These are phyloP conservation scores for Scaptomyza montana DNA, from an alignment of 1,140 invertebrate species.

Conservation along the genomic window DNA sequence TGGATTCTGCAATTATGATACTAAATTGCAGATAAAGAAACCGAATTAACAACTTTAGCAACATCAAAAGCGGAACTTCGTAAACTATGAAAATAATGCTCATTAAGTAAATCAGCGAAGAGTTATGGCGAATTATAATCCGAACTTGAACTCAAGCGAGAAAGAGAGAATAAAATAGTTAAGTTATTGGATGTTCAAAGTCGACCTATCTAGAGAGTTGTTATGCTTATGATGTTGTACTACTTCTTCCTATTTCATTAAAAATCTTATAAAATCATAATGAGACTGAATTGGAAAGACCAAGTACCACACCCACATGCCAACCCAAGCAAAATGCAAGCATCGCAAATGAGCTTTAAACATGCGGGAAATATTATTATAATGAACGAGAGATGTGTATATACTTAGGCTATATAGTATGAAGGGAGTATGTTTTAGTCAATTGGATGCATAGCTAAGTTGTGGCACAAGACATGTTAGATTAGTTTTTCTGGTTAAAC, in stretches of 20 bases:
- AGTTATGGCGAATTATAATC: not conserved
- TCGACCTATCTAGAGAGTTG: too few species aligned
- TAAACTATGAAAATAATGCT: slow-evolving; percentile 4
- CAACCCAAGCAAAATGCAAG: slow-evolving; percentile 26
- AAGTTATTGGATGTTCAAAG: too few species aligned
- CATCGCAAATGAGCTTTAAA: slow-evolving; percentile 18
- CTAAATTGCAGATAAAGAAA: slow-evolving; percentile 26
- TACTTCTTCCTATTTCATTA: too few species aligned
- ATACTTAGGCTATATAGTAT: too few species aligned
- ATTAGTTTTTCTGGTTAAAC: not conserved
- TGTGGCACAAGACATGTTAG: slow-evolving; percentile 39
- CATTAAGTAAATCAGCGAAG: not conserved
- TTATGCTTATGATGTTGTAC: too few species aligned
- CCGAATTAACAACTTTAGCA: not conserved
- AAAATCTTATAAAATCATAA: not conserved
- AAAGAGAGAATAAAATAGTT: too few species aligned
- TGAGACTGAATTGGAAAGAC: not conserved
- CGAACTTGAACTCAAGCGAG: not conserved
- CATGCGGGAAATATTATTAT: slow-evolving; percentile 23
- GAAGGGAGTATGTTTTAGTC: slow-evolving; percentile 26
- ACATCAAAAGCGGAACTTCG: not conserved
- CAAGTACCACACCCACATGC: slow-evolving; percentile 22
- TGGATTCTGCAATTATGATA: slow-evolving; percentile 35
- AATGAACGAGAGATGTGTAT: slow-evolving; percentile 3
- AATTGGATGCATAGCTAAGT: slow-evolving; percentile 60